Conservation (phyloP, 2,113 vertebrate species). For the Microcebus tavaratra region DNA sequence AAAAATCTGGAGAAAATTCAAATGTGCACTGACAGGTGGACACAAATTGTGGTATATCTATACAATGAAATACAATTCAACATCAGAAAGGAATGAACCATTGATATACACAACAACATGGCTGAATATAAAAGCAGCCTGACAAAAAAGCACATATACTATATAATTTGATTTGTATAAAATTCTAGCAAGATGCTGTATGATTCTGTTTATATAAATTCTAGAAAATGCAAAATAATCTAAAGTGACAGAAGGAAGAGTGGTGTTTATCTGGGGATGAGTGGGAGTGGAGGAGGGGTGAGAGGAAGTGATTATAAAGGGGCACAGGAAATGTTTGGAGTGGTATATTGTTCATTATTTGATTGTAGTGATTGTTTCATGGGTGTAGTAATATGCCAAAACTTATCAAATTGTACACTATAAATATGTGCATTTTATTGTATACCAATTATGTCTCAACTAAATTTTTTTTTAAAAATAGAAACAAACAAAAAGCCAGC, state of each 20-base stretch:
- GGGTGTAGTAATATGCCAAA: not conserved
- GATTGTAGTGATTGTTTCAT: not conserved
- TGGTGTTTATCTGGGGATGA: not conserved
- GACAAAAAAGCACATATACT: not conserved
- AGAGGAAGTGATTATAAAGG: not conserved
- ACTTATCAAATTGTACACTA: not conserved
- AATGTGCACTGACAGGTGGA: not conserved
- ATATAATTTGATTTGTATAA: not conserved
- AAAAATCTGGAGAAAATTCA: not conserved
- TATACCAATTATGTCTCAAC: not conserved
- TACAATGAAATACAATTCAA: not conserved
- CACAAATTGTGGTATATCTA: not conserved
- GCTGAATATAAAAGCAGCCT: not conserved
- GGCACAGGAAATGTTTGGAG: not conserved
- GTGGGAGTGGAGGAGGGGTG: not conserved
- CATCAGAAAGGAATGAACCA: not conserved
- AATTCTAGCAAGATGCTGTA: slow-evolving; percentile 14
- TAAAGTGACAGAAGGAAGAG: not conserved
- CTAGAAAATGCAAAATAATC: not conserved
- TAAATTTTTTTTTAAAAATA: not conserved
- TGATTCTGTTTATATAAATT: not conserved
- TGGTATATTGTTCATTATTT: not conserved
- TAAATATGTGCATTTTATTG: not conserved
- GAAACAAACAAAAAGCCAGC: not conserved
- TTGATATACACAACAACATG: not conserved